Evolutionary conservation across 53 echinoderm and acorn worm genomes (phyloP), one percentile per base, ranked within the genome.

Genomic region (Zoroaster sp.): DNA sequence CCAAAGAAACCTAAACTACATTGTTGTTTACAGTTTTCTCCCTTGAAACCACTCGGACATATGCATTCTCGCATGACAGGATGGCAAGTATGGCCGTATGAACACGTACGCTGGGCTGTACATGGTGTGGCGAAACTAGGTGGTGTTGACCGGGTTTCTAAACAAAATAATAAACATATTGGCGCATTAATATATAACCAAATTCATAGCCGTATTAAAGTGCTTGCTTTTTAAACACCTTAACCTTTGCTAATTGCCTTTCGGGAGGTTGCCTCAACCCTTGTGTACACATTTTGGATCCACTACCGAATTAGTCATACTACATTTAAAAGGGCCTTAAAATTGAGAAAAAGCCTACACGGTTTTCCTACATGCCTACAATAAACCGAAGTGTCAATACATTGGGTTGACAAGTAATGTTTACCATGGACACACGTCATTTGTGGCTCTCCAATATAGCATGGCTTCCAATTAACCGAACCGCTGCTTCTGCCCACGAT

Each of bases 401-500:
- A n/a, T n/a, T n/a, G n/a, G n/a, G n/a, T n/a, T n/a, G n/a, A n/a
- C n/a, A n/a, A n/a, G n/a, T 15, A 33, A 46, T 17, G 43, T 3
- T n/a, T 78, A 91, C 92, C 92, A 87, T 80, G 52, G 11, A 87
- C 35, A 47, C 95, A 95, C 17, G 88, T 35, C 70, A 85, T 86
- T 15, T 88, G 90, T 3, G 92, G 95, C 55, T 95, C 93, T 39
- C 95, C 95, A 5, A 95, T 88, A 78, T 95, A 88, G 40, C 95
- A 95, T 18, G 83, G 88, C 77, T 91, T 86, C 95, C 93, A 93
- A 4, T 53, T 78, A 12, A 85, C 85, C 25, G 87, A 75, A 1
- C 87, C 87, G n/a, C 76, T 82, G 20, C 83, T 69, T 30, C 51
- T 67, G 25, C 83, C 78, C 15, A 83, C 95, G 31, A 95, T 78